Base-by-base conservation (phyloP, 2,888 invertebrate species). In the Nephrotoma guestfalica region DNA sequence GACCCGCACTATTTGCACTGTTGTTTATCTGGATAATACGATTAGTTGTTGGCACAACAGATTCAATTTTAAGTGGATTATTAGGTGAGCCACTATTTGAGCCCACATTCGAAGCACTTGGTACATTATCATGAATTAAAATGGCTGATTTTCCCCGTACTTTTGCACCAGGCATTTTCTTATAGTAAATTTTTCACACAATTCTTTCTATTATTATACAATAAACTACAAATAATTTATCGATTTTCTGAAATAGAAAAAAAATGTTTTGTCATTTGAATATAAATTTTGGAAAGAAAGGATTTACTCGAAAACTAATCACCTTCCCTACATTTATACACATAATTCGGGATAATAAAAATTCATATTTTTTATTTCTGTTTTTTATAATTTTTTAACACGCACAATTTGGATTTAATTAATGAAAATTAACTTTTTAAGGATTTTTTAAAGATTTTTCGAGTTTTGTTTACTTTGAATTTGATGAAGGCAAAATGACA, bases 61-160 rank as follows among this genome's bases (percentile, higher is more conserved):
- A 91, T 90, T 91, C 92, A 87, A 92, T 92, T 90, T 91, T 91
- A 89, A 92, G 89, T 89, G 91, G 89, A 88, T 90, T 90, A 57
- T 86, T 71, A 57, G 84, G 45, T 2, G 51, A n/a, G 11, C 18
- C 41, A 51, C 40, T 30, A 41, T 71, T 71, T 30, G 71, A n/a
- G 15, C 15, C 51, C 15, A 51, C 15, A 51, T 2, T 41, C 7
- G 86, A 30, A 71, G 13, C 41, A 71, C 83, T 71, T 71, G 13
- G 47, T 41, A 15, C 9, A 71, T 71, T 71, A 30, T 71, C 71
- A 71, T 71, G 18, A 30, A 71, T 71, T 86, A 86, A 41, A 84
- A 88, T 87, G 51, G 90, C 89, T 87, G 91, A 90, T 88, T 90
- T 90, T 87, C 90, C 90, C 86, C 90, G 89, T 87, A 90, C 89